Evolutionary conservation across 1,140 invertebrate species (phyloP), one percentile per base, ranked within the genome.

Genomic region (Drosophila sp.): DNA sequence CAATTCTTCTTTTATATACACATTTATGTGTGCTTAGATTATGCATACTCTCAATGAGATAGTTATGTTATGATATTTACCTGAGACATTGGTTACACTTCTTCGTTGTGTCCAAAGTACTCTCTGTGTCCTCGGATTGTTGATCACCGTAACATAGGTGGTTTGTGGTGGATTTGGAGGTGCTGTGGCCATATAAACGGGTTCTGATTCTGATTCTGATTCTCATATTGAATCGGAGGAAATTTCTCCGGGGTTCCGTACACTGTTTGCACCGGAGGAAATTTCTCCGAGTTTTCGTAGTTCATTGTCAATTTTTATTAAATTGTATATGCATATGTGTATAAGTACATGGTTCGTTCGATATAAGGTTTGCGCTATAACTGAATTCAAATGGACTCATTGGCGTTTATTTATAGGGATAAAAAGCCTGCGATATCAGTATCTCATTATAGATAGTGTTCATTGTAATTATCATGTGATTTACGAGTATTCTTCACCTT

Each of bases 391-490:
- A 21, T 1, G 29, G 25, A 32, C 51, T 50, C 14, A 21, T 18
- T 7, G 25, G 13, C 16, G n/a, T 18, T 25, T 27, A 57, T 57
- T 65, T 72, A 72, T 65, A 13, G 25, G 13, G 5, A 16, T 25
- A 50, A 25, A 48, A 46, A 14, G 14, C 14, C 27, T 21, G 32
- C n/a, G 43, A 34, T 72, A 65, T 65, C 69, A 36, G 21, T 72
- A 51, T 65, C 34, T 72, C 43, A 57, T 72, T 57, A 57, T 65
- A 72, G 69, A 71, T 71, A 71, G 45, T 40, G 50, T 64, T 32
- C 14, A 41, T 34, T 64, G 51, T 64, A 72, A 57, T 72, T 43
- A 65, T 27, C 43, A 51, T 50, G 34, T 65, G 34, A 54, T 56
- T 34, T 21, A 11, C 7, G 43, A 16, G 18, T 48, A 43, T 46